Base-by-base conservation (phyloP, 2,113 vertebrate species). In the Ceyx melanurus region DNA sequence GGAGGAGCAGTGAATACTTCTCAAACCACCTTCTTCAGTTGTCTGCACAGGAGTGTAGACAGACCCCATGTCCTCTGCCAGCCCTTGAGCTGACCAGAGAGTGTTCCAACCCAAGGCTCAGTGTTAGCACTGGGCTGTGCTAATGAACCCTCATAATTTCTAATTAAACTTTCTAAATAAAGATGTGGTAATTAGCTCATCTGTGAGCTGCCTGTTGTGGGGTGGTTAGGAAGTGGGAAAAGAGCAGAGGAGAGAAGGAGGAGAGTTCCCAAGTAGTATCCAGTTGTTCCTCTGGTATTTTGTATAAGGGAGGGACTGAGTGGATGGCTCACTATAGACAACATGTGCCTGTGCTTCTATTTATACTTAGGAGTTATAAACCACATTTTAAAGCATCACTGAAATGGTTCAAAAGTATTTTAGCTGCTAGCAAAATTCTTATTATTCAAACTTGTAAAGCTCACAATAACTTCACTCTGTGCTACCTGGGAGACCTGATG, bases 61-160 rank as follows among this genome's bases (percentile, higher is more conserved):
- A 53, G 40, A 48, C 22, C 10, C 37, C 7, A 3, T 17, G 46
- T 56, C 45, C 15, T 35, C 71, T 53, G 37, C 51, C 35, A 7
- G 2, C 6, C 22, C 37, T 43, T 50, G 67, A 11, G 56, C 76
- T 42, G 46, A 16, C 28, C 65, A 17, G 45, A 53, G 23, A 11
- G 7, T 1, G 0, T 3, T 21, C 68, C 66, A 65, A 37, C 33
- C 10, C 21, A 31, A 56, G 51, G 40, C 28, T 53, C 10, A 3
- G 22, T 1, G 5, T 20, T n/a, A 58, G 15, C 6, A 0, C 31
- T 33, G 4, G 5, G 11, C 54, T 35, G 14, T 51, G 35, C 42
- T 57, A 11, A 13, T 29, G 25, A 21, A 15, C 31, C 26, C 29
- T 19, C 9, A 37, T 28, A 64, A 43, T 50, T 78, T 86, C 64